Evolutionary conservation across 2,888 invertebrate genomes (phyloP).

Genomic region (Amphipoea lucens): DNA sequence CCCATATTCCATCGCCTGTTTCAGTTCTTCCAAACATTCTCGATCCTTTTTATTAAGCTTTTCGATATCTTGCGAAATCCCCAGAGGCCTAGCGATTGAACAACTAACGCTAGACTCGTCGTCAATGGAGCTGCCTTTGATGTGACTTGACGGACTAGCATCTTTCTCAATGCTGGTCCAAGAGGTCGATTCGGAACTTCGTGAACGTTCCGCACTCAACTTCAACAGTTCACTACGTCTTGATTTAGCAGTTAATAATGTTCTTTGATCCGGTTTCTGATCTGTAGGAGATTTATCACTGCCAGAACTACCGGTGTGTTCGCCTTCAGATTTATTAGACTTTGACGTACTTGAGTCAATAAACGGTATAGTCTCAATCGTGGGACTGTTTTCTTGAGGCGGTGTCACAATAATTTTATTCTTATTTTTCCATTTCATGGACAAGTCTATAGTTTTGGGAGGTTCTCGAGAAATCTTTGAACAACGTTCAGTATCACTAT

Average conservation of each 20-base stretch:
- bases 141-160: slow-evolving; percentile 91
- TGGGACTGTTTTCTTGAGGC: slow-evolving; percentile 91
- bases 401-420: slow-evolving; percentile 91
- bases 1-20: slow-evolving; percentile 90
- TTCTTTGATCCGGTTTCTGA: slow-evolving; percentile 79
- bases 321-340: slow-evolving; percentile 85
- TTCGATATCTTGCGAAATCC: slow-evolving; percentile 94
- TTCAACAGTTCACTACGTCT: slow-evolving; percentile 91
- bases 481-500: slow-evolving; percentile 86
- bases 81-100: slow-evolving; percentile 94
- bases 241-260: slow-evolving; percentile 86
- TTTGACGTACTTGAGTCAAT: slow-evolving; percentile 85
- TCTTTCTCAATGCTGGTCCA: slow-evolving; percentile 95
- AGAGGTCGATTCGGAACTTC: slow-evolving; percentile 94
- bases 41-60: slow-evolving; percentile 92
- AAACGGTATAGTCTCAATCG: slow-evolving; percentile 89
- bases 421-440: slow-evolving; percentile 88
- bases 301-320: slow-evolving; percentile 86
- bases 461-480: slow-evolving; percentile 74
- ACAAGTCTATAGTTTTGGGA: slow-evolving; percentile 79
- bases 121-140: slow-evolving; percentile 92
- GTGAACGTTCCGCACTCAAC: slow-evolving; percentile 93
- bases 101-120: slow-evolving; percentile 94
- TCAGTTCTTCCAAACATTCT: slow-evolving; percentile 91
- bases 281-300: slow-evolving; percentile 87